Evolutionary conservation across 2,797 vertebrate species (phyloP), one percentile per base, ranked within the genome.

Genomic region (Gambelia wislizenii): DNA sequence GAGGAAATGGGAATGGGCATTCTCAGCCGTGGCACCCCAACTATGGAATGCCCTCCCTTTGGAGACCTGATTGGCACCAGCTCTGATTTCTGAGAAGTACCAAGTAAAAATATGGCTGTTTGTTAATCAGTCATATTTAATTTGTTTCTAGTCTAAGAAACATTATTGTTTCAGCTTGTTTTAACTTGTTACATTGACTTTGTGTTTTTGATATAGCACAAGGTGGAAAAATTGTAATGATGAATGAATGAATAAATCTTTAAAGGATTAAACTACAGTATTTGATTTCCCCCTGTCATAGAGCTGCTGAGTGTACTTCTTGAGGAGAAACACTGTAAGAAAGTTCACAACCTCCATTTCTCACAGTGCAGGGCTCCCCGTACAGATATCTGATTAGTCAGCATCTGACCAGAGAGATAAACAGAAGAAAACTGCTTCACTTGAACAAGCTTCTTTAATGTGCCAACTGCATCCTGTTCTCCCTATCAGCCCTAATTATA

Each of bases 401-500:
- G 76, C 33, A 77, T 9, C 47, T 81, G 74, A 89, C 69, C 88
- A 94, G 56, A 93, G 74, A 92, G 92, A 18, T 67, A 91, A 85
- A 83, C 72, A 86, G 30, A 83, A 44, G 92, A 91, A 92, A 84
- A 33, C 77, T 93, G 83, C 42, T 44, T 69, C 89, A 85, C 49
- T n/a, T 89, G 92, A 95, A 84, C 36, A 44, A 91, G 83, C 84
- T 83, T 86, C 77, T 92, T 94, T 93, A 91, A 77, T 93, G 82
- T 95, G 88, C 92, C 88, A 93, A 52, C 3, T 84, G 94, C 91
- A 95, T 27, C 95, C 91, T 95, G 36, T 89, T 39, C 6, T 91
- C 91, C 85, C 77, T 91, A 96, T 96, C 91, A 95, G 74, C 80
- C 69, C 80, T 96, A 94, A 97, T 96, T 95, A 96, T 92, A 95